Base-by-base conservation (phyloP, 2,888 invertebrate genomes). In the Scrobipalpa costella region DNA sequence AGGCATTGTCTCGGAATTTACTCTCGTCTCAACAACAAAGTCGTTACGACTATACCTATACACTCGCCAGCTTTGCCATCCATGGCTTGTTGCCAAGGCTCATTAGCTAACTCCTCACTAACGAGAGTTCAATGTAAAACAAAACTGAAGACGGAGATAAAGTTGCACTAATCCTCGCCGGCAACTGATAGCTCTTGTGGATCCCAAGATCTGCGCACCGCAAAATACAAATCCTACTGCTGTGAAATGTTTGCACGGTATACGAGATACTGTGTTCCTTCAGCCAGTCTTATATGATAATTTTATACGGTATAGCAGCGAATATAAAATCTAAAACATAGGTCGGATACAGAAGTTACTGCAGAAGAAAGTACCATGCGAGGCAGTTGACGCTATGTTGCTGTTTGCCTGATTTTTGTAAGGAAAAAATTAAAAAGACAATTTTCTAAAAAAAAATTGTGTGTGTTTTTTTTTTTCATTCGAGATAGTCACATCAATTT, bases 201-300 rank as follows among this genome's bases (percentile, higher is more conserved):
- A 52, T 49, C 34, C 34, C 50, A 33, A 62, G 15, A 62, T 36
- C 47, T 38, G 63, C 38, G 21, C n/a, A 36, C 63, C 63, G 57
- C 63, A 63, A 63, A 50, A 63, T 59, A 59, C 63, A 59, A 63
- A 63, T 63, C 63, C 49, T 13, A 19, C 50, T 40, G 64, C 52
- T 57, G 40, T 62, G 52, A 38, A 40, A 59, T 47, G 62, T 64
- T 64, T 64, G 62, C 59, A 62, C 11, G 38, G 57, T 34, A 61
- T 40, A 27, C 27, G 5, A 27, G 27, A 2, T 61, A 3, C n/a
- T 15, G 44, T 44, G n/a, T n/a, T 27, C 27, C 44, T 44, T 7
- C 44, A 15, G 44, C 44, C 15, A 44, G 44, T 6, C 44, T 44
- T 1, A 44, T 7, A 44, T 5, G 6, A n/a, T n/a, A n/a, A 6